Base-by-base conservation (phyloP, 1,140 invertebrate genomes). In the Teleogryllus occipitalis region DNA sequence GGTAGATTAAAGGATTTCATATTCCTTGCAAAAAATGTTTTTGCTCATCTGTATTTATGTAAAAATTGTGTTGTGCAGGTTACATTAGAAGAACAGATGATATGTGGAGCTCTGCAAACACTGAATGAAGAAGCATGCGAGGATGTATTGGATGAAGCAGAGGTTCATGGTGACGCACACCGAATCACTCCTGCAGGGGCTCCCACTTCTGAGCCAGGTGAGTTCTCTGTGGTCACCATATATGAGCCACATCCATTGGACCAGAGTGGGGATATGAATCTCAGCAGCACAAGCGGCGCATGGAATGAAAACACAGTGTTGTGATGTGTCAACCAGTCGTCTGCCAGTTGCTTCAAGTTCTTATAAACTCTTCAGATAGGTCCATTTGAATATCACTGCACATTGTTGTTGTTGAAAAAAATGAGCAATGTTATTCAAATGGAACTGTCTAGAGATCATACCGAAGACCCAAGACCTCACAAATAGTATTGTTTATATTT, bases 41-140 rank as follows among this genome's bases (percentile, higher is more conserved):
- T 39, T 39, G 27, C 27, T 39, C 27, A 39, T 39, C 27, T 39
- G 27, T 39, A 39, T 39, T 39, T 39, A 39, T 39, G 27, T 39
- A 39, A 39, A 39, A 39, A 39, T 39, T 39, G 27, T 2, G 18
- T 83, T 18, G 84, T 83, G 46, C 82, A 97, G 96, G 94, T 97
- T 54, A 96, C 95, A 0, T 87, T 97, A 81, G 96, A 97, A 87
- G 95, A 97, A 84, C 95, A 96, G 86, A 96, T 97, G 94, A 97
- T 97, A 82, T 95, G 94, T 85, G 95, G 95, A 80, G 95, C 95
- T 0, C 86, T 97, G 49, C 95, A 97, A 86, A 96, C 95, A 0
- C 88, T 97, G 7, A 97, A 96, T 84, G 95, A 97, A 88, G 95
- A 97, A 86, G 95, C 95, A 0, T 91, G 93, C 85, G 95, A 97